Evolutionary conservation across 2,113 vertebrate genomes (phyloP).

Genomic region (Egretta garzetta): DNA sequence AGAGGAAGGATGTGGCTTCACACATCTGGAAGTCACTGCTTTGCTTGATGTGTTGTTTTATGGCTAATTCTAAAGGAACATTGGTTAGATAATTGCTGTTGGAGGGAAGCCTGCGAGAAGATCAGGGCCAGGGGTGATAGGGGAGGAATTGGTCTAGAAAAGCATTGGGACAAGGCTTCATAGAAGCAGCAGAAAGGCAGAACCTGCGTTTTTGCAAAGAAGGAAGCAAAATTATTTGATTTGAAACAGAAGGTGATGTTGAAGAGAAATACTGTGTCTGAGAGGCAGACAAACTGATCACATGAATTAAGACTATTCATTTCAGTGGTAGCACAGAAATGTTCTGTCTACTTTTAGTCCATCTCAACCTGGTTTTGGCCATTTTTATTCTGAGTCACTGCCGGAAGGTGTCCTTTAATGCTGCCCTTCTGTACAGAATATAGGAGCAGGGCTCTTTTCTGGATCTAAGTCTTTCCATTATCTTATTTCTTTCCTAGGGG

Average conservation of each 20-base stretch:
- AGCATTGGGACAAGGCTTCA: not conserved
- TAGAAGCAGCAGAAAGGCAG: not conserved
- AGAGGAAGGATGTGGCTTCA: not conserved
- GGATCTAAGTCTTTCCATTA: slow-evolving; percentile 28
- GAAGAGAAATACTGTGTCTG: not conserved
- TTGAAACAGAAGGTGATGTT: not conserved
- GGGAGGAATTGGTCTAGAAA: not conserved
- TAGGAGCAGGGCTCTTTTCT: not conserved
- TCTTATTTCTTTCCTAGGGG: slow-evolving; percentile 19
- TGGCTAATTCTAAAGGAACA: not conserved
- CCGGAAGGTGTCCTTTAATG: not conserved
- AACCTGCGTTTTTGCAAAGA: not conserved
- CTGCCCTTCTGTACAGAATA: not conserved
- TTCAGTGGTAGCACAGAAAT: not conserved
- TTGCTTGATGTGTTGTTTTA: not conserved
- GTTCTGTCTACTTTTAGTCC: not conserved
- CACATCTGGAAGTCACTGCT: not conserved
- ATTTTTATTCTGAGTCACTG: slow-evolving; percentile 22
- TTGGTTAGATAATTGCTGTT: not conserved
- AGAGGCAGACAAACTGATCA: not conserved
- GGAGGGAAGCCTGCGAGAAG: not conserved
- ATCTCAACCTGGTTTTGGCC: not conserved
- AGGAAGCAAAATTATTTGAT: not conserved
- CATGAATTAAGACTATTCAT: not conserved
- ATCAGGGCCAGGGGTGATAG: not conserved